Percentiles rank a stretch among this genome's conserved stretches.
Evolutionary conservation across 2,888 invertebrate species (phyloP).

Genomic region (Lasioglossum zephyrum): DNA sequence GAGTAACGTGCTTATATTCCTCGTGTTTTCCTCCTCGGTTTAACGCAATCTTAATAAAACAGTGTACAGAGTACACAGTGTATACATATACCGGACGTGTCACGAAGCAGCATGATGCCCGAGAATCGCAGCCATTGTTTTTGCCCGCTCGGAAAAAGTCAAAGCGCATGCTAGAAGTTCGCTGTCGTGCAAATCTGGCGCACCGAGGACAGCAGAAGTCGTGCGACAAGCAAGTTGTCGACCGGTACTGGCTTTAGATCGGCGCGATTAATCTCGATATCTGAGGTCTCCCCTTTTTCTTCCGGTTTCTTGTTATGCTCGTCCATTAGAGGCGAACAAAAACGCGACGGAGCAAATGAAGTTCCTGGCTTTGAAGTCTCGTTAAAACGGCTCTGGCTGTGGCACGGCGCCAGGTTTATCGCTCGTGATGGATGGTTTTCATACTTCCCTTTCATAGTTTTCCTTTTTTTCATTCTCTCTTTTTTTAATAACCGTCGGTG

Average conservation of each 20-base stretch:
- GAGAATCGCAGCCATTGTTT: not conserved
- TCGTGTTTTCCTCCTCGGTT: too few relatives aligned
- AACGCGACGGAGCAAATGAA: constrained; percentile 62
- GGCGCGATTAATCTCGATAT: constrained; percentile 50
- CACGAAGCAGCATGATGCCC: not conserved
- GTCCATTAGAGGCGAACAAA: constrained; percentile 50
- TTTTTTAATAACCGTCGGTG: constrained; percentile 54
- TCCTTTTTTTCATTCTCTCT: not conserved
- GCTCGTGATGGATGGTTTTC: constrained; percentile 68
- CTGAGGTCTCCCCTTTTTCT: constrained; percentile 24
- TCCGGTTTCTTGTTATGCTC: constrained; percentile 46
- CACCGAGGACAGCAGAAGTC: not conserved
- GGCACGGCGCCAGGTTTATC: constrained; percentile 67
- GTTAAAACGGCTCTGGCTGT: constrained; percentile 61
- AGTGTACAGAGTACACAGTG: too few relatives aligned
- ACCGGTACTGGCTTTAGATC: constrained; percentile 5
- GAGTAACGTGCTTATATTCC: too few relatives aligned
- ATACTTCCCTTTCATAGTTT: constrained; percentile 54
- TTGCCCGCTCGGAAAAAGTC: not conserved
- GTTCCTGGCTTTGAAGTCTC: constrained; percentile 69
- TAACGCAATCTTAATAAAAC: too few relatives aligned
- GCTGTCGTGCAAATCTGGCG: not conserved
- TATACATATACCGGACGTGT: not conserved
- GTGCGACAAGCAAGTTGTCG: not conserved
- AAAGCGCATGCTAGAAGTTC: not conserved